Percentiles rank a stretch among this genome's conserved stretches.
phyloP scores from a whole-genome alignment of 2,113 vertebrate species.

The Hydropotes inermis region DNA sequence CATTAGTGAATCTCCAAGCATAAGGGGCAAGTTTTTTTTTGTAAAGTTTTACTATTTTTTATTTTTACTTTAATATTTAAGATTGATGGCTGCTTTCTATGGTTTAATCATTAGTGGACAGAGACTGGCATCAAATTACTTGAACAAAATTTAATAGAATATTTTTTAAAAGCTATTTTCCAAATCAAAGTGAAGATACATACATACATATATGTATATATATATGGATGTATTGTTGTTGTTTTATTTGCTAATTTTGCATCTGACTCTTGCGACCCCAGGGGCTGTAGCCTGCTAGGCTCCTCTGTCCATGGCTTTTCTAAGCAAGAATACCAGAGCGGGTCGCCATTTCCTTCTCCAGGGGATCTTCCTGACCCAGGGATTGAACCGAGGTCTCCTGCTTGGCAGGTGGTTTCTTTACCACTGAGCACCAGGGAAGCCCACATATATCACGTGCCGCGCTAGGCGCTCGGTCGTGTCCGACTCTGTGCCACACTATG shows the following conservation, averaged over 20 bases:
- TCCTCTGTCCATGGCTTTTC: too few species aligned
- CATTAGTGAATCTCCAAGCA: not conserved
- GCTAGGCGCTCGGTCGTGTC: too few species aligned
- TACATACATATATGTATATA: not conserved
- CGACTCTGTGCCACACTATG: too few species aligned
- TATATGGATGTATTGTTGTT: not conserved
- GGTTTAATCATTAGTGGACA: not conserved
- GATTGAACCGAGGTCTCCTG: too few species aligned
- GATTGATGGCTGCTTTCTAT: not conserved
- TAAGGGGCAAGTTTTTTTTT: not conserved
- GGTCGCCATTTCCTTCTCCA: not conserved
- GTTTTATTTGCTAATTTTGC: not conserved
- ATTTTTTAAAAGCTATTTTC: not conserved
- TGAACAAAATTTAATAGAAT: slow-evolving; percentile 17
- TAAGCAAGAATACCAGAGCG: too few species aligned
- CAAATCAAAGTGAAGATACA: not conserved
- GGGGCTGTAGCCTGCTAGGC: too few species aligned
- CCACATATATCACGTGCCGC: too few species aligned
- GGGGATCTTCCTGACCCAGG: too few species aligned
- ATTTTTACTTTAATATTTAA: not conserved
- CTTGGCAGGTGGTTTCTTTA: too few species aligned
- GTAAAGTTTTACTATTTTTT: not conserved
- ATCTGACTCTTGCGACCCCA: not conserved
- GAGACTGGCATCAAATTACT: not conserved
- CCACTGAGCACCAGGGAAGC: too few species aligned